Evolutionary conservation across 2,888 invertebrate species (phyloP).

Genomic region (Mimas tiliae): DNA sequence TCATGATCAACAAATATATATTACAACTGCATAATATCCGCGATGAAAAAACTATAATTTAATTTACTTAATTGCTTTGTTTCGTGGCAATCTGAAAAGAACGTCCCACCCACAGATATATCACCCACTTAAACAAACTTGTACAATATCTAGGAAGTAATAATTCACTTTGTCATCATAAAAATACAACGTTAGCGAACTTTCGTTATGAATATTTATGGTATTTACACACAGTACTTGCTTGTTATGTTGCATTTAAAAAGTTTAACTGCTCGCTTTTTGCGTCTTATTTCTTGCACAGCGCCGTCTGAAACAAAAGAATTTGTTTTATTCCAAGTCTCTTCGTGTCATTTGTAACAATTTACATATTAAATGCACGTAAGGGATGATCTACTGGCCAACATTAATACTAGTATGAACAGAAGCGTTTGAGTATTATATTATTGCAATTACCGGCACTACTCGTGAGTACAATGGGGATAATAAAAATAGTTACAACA

Average conservation of each 20-base stretch:
- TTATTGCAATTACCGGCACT: not conserved
- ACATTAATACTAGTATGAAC: not conserved
- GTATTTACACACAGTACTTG: slow-evolving; percentile 35
- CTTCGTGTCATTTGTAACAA: slow-evolving; percentile 19
- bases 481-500: too few relatives aligned
- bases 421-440: not conserved
- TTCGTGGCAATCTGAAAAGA: slow-evolving; percentile 3
- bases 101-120: slow-evolving; percentile 20
- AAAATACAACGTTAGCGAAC: slow-evolving; percentile 47
- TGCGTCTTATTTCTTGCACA: not conserved
- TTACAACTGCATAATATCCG: not conserved
- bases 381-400: not conserved
- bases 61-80: not conserved
- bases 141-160: slow-evolving; percentile 39
- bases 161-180: slow-evolving; percentile 47
- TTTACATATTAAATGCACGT: not conserved
- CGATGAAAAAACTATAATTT: not conserved
- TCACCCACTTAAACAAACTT: slow-evolving; percentile 31
- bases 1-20: too few relatives aligned
- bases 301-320: not conserved
- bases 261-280: slow-evolving; percentile 24
- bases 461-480: too few relatives aligned
- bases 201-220: slow-evolving; percentile 51
- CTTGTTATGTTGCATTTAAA: slow-evolving; percentile 26
- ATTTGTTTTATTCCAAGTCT: not conserved